Base-by-base conservation (phyloP, 1,140 invertebrate genomes). In the Drosophila gunungcola region DNA sequence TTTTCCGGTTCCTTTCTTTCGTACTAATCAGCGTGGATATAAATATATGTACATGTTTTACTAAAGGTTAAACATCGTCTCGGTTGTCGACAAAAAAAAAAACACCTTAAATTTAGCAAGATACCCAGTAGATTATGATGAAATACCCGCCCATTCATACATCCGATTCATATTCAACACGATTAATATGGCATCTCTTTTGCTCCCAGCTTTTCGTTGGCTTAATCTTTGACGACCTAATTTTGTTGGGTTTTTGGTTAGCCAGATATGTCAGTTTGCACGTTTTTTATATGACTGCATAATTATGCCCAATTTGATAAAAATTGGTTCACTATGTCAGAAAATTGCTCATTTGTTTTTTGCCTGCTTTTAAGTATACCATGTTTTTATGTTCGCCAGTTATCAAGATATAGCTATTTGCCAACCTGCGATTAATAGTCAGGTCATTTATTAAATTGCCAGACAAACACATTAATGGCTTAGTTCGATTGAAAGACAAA, bases 151-250 rank as follows among this genome's bases (percentile, higher is more conserved):
- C 58, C 58, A 61, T 68, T 65, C 64, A 64, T 65, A 68, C 64
- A 65, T 68, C 64, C 64, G 64, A 68, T 68, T 68, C 64, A 68
- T 68, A 68, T 68, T 68, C 64, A 68, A 68, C 64, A 41, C 64
- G 64, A 68, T 68, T 68, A 68, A 68, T 68, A 65, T 68, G 64
- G 48, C 65, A 67, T 68, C 49, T 68, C 61, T 65, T 65, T 68
- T 65, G 64, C 46, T 45, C 60, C 61, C 61, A 3, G 38, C 64
- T 65, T 68, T 63, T 64, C 57, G 56, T 48, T 62, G 16, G 56
- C 56, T 45, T 67, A 67, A 67, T 61, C 57, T 61, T 21, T n/a
- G 39, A 11, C 60, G 60, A 63, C 64, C 64, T 11, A 68, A 68
- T 68, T 68, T 68, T 62, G 43, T 43, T 32, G 13, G 46, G 46